Base-by-base conservation (phyloP, 1,140 invertebrate species). In the Euglossa dilemma region DNA sequence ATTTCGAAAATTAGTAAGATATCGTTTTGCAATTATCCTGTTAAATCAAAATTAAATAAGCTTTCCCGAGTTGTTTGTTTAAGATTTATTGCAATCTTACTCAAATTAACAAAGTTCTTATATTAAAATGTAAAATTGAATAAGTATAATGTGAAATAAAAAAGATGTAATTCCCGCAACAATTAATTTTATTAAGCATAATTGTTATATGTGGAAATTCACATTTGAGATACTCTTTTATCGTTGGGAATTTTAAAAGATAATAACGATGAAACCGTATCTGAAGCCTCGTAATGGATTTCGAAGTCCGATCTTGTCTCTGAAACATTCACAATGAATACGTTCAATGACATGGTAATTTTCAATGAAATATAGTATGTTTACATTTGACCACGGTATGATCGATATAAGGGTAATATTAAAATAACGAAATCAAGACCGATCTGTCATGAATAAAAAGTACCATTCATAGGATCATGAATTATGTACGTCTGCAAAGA, bases 261-360 rank as follows among this genome's bases (percentile, higher is more conserved):
- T 5, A n/a, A 9, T 18, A 50, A 50, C 4, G 20, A 67, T 43
- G 75, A 67, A 47, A 47, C 54, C 12, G 56, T 57, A 0, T 67
- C 25, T 2, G 57, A 59, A 7, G 43, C 63, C 52, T 63, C 79
- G 43, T 43, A 25, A 0, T 12, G 28, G 3, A 78, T 9, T 12
- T 85, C 25, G 1, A 50, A n/a, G 2, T 74, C 45, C 14, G 69
- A 83, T 4, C 45, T 67, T 6, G 43, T 23, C 1, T 78, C 85
- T 87, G 80, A 69, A 87, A 83, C 18, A 28, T 12, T 28, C 23
- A 57, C 67, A 11, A 25, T 28, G 9, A 6, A 36, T 18, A 12
- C 52, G 57, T 28, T 12, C 1, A 23, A 23, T 23, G 6, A 23
- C 9, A 64, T 0, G 20, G 25, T 54, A n/a, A 45, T 59, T 59